phyloP scores from a whole-genome alignment of 2,113 vertebrate species.

The Lagopus leucura region DNA sequence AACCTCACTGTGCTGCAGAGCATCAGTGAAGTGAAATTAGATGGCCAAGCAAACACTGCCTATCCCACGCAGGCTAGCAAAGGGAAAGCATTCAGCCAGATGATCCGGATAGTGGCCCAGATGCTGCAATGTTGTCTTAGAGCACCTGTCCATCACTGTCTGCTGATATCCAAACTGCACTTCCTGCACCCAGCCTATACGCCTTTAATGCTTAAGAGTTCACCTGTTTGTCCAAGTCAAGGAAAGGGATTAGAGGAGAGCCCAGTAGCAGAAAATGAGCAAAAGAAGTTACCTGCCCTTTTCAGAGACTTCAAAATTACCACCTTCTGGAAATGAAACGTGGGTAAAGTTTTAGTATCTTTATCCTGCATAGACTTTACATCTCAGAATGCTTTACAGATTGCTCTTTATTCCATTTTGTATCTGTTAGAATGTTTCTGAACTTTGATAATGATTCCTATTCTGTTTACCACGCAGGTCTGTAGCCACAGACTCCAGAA shows the following conservation, averaged over 20 bases:
- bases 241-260: not conserved
- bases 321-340: not conserved
- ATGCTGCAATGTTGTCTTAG: not conserved
- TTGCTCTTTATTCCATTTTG: not conserved
- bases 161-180: accelerated
- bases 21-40: not conserved
- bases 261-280: not conserved
- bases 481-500: not conserved
- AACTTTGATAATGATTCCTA: not conserved
- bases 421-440: not conserved
- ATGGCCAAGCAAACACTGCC: not conserved
- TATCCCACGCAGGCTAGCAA: not conserved
- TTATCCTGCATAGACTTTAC: not conserved
- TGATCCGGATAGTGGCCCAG: not conserved
- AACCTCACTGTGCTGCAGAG: not conserved
- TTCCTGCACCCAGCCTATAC: not conserved
- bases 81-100: not conserved
- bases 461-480: not conserved
- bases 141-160: not conserved
- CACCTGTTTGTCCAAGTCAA: not conserved
- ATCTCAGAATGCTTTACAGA: not conserved
- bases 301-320: not conserved
- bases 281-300: not conserved
- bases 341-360: not conserved
- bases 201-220: not conserved